phyloP scores from a whole-genome alignment of 2,888 invertebrate genomes.

The Lysandra coridon region DNA sequence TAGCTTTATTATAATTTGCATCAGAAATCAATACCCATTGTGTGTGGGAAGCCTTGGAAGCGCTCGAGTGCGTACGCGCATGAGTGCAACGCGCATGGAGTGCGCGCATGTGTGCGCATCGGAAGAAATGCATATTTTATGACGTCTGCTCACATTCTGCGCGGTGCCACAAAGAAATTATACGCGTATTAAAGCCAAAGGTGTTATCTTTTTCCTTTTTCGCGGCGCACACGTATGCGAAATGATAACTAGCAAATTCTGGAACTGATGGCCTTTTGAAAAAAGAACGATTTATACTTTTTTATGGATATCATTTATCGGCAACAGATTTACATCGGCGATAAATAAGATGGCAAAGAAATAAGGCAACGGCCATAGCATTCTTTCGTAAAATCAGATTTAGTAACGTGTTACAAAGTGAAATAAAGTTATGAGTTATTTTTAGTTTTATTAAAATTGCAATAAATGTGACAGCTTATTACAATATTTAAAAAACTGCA shows the following conservation, averaged over 20 bases:
- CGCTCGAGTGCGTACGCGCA: conserved; percentile 32
- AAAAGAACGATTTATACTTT: conserved; percentile 24
- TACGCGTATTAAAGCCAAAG: conserved; percentile 79
- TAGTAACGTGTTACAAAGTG: neutral
- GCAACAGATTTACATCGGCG: conserved; percentile 21
- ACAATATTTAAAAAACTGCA: too few species aligned
- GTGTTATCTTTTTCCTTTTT: conserved; percentile 62
- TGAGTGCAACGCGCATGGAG: conserved; percentile 35
- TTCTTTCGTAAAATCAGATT: conserved; percentile 3
- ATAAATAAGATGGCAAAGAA: conserved; percentile 27
- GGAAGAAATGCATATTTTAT: conserved; percentile 80
- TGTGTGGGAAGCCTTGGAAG: conserved; percentile 34
- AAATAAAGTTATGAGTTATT: neutral
- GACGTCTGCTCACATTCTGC: conserved; percentile 78
- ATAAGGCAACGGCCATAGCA: conserved; percentile 16
- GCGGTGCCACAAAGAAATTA: conserved; percentile 81
- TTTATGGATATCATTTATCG: conserved; percentile 22
- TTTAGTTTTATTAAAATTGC: neutral
- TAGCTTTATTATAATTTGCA: conserved; percentile 1
- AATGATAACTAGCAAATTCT: conserved; percentile 42
- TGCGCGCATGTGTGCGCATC: conserved; percentile 47
- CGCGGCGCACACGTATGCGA: conserved; percentile 45
- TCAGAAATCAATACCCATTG: conserved; percentile 19
- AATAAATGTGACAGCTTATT: too few species aligned
- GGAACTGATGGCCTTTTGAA: conserved; percentile 36